These are phyloP conservation scores for Hippoglossus stenolepis DNA, from an alignment of 2,113 vertebrate species.

Conservation along the genomic window DNA sequence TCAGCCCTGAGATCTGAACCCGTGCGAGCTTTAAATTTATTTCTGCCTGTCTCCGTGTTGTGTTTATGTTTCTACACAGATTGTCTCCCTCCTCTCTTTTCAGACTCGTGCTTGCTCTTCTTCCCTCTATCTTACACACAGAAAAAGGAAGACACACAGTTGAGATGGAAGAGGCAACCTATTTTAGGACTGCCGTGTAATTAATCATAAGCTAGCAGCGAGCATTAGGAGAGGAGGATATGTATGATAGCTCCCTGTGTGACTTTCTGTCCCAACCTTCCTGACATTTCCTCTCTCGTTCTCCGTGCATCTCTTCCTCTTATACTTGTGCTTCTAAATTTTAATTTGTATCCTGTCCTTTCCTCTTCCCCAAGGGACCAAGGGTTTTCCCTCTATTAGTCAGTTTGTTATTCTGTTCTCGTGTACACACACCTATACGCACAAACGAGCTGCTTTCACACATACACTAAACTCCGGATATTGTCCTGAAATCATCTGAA, in stretches of 20 bases:
- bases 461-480: no score
- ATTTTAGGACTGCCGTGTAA: constrained; percentile 75
- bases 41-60: not conserved
- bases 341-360: constrained; percentile 36
- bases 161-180: constrained; percentile 59
- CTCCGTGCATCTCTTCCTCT: constrained; percentile 15
- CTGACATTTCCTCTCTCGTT: constrained; percentile 39
- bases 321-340: constrained; percentile 31
- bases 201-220: constrained; percentile 76
- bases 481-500: no score
- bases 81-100: constrained; percentile 1
- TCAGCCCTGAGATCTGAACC: constrained; percentile 30
- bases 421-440: not conserved
- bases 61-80: not conserved
- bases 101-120: not conserved
- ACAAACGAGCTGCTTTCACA: no score
- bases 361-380: not conserved
- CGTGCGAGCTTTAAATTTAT: not conserved
- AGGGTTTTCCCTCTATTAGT: not conserved
- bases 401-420: not conserved
- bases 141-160: constrained; percentile 39
- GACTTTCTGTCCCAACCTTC: constrained; percentile 58
- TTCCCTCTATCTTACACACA: constrained; percentile 17
- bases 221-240: constrained; percentile 65
- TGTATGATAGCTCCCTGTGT: constrained; percentile 64